These are phyloP conservation scores for Drosophila dives DNA, from an alignment of 2,888 invertebrate species.

Conservation along the genomic window DNA sequence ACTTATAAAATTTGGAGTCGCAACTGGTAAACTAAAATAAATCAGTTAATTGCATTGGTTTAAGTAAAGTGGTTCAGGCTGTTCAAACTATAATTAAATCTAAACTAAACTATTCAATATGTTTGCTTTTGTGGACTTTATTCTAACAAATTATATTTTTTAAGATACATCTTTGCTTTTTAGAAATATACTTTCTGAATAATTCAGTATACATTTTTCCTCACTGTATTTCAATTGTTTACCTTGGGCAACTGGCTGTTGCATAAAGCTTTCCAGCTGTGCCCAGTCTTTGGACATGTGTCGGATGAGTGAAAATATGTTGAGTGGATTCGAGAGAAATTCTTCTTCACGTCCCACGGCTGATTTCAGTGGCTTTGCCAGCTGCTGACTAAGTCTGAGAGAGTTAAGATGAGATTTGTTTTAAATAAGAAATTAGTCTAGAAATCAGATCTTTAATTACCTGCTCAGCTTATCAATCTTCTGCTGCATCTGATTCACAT, in stretches of 20 bases:
- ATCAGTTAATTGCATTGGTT: no score
- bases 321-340: constrained; percentile 51
- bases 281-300: constrained; percentile 53
- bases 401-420: fast-evolving
- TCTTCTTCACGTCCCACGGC: constrained; percentile 39
- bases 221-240: background rate
- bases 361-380: constrained; percentile 19
- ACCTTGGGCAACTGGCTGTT: constrained; percentile 41
- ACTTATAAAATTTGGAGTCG: no score
- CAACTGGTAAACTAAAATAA: no score
- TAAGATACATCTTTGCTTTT: background rate
- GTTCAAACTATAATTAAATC: no score
- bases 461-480: constrained; percentile 18
- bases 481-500: constrained; percentile 28
- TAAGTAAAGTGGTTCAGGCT: no score
- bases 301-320: constrained; percentile 48
- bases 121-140: no score
- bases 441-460: constrained; percentile 1
- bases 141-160: background rate
- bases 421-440: background rate
- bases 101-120: no score
- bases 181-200: background rate
- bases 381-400: constrained; percentile 31
- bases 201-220: background rate
- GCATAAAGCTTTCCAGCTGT: constrained; percentile 23